These are phyloP conservation scores for Siniperca knerii DNA, from an alignment of 2,113 vertebrate species.

Conservation along the genomic window DNA sequence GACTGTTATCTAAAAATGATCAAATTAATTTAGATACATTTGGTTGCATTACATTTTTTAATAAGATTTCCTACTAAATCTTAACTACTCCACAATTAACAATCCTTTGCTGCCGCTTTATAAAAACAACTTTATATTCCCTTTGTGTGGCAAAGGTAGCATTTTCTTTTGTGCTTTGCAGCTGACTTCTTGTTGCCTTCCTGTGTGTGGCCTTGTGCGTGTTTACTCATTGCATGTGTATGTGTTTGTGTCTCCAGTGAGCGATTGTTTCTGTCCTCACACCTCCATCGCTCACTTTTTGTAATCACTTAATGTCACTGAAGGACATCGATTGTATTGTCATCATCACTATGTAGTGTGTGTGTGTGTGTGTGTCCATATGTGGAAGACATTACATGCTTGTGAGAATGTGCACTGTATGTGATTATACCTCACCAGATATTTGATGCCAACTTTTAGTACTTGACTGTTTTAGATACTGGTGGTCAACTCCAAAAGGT, in stretches of 20 bases:
- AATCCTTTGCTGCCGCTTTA: background rate
- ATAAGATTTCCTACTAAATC: background rate
- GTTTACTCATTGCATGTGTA: constrained; percentile 39
- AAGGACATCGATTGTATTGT: constrained; percentile 43
- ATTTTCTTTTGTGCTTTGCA: constrained; percentile 34
- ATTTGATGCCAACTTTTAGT: background rate
- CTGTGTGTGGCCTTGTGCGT: constrained; percentile 58
- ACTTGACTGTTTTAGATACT: background rate
- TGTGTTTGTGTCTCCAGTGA: constrained; percentile 38
- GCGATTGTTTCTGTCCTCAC: constrained; percentile 44
- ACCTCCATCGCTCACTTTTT: constrained; percentile 21
- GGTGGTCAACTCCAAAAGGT: background rate
- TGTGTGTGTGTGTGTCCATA: background rate
- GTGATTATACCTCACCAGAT: too few species aligned
- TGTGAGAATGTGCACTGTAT: background rate
- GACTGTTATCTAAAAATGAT: too few species aligned
- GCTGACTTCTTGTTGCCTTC: constrained; percentile 50
- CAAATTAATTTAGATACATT: background rate
- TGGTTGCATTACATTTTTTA: background rate
- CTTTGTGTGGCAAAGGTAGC: background rate
- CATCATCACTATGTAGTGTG: constrained; percentile 1
- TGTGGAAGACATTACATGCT: background rate
- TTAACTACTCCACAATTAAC: background rate
- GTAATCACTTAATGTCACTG: constrained; percentile 28
- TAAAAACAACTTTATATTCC: background rate